Evolutionary conservation across 2,113 vertebrate species (phyloP).

Genomic region (Ploceus nigricollis): DNA sequence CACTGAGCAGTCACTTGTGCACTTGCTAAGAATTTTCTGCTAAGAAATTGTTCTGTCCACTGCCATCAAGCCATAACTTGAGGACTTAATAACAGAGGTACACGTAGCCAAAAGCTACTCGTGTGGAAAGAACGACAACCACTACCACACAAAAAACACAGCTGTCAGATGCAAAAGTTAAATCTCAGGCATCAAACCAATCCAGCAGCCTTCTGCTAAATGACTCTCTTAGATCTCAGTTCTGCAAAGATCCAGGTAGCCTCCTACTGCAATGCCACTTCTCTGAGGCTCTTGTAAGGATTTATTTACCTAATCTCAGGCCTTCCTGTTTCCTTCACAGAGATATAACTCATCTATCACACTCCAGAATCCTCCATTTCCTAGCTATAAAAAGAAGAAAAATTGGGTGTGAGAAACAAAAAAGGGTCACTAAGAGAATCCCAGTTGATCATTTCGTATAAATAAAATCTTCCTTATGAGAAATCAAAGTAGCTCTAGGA

Average conservation of each 20-base stretch:
- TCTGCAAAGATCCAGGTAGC: not conserved
- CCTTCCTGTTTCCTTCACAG: not conserved
- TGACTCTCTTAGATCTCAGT: not conserved
- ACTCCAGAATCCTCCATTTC: not conserved
- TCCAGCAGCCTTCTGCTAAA: not conserved
- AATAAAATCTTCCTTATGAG: not conserved
- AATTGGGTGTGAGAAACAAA: not conserved
- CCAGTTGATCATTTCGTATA: not conserved
- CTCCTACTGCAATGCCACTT: not conserved
- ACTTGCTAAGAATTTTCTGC: slow-evolving; percentile 27
- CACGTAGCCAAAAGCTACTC: slow-evolving; percentile 1
- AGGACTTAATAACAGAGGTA: slow-evolving; percentile 37
- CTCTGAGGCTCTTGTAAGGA: not conserved
- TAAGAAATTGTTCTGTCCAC: slow-evolving; percentile 46
- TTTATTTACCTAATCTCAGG: not conserved
- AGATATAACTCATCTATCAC: not conserved
- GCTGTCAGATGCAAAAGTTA: not conserved
- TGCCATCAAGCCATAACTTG: slow-evolving; percentile 20
- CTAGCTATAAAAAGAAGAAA: not conserved
- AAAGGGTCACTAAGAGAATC: not conserved
- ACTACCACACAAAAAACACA: not conserved
- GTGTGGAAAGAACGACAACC: not conserved
- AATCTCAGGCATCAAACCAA: not conserved
- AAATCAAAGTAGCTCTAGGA: not conserved
- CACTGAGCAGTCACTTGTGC: slow-evolving; percentile 7